Evolutionary conservation across 2,797 vertebrate genomes (phyloP).

Genomic region (Coregonus sp.): DNA sequence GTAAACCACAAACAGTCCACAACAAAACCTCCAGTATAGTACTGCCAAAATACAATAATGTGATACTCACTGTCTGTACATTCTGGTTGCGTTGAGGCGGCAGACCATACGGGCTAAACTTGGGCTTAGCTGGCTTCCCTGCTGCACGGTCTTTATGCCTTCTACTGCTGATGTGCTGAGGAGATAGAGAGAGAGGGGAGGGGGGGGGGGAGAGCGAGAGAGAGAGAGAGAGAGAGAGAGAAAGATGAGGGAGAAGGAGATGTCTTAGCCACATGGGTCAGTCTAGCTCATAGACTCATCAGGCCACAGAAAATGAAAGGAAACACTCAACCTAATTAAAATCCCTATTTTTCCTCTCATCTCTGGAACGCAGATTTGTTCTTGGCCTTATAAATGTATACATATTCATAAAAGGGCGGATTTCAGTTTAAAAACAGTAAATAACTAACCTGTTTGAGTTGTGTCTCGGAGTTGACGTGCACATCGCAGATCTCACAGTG

Average conservation of each 20-base stretch:
- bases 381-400: constrained; percentile 25
- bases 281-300: not conserved
- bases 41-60: not conserved
- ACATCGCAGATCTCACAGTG: constrained; percentile 99
- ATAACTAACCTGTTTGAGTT: constrained; percentile 79
- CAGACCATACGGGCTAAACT: constrained; percentile 92
- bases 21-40: not conserved
- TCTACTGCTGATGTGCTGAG: constrained; percentile 98
- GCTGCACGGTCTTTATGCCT: constrained; percentile 97
- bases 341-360: not conserved
- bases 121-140: constrained; percentile 97
- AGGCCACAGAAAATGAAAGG: not conserved
- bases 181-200: constrained; percentile 38
- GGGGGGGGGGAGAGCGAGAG: not conserved
- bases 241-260: not conserved
- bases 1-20: not conserved
- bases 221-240: not conserved
- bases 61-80: constrained; percentile 86
- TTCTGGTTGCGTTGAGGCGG: constrained; percentile 82
- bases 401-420: constrained; percentile 53
- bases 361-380: constrained; percentile 27
- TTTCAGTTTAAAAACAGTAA: constrained; percentile 1
- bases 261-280: not conserved
- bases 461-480: constrained; percentile 97
- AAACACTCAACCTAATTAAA: not conserved